Base-by-base conservation (phyloP, 1,140 invertebrate species). In the Lepidurus packardi region DNA sequence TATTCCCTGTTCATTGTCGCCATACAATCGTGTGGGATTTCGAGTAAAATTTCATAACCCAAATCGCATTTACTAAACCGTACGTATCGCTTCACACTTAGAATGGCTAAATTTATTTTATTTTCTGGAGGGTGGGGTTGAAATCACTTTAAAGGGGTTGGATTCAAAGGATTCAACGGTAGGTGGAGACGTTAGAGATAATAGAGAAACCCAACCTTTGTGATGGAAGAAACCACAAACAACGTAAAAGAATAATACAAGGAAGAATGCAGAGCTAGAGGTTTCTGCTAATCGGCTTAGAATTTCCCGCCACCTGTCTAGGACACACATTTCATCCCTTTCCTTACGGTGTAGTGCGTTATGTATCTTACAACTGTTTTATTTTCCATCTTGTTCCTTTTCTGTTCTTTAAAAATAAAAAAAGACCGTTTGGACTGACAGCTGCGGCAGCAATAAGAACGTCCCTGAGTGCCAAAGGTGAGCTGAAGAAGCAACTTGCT, bases 361-460 rank as follows among this genome's bases (percentile, higher is more conserved):
- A 13, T 21, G 21, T 65, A n/a, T 16, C 53, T 16, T 13, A 65
- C 16, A 65, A 65, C 7, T 16, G 8, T 65, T n/a, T 13, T n/a
- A 13, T 47, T 47, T 34, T 34, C 34, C 34, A 34, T 34, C 34
- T 3, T 34, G 3, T 4, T 34, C 4, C 34, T 34, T 34, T 34
- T 34, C 34, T 4, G 3, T 34, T 34, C 34, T 25, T 25, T 1
- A 25, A 34, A 34, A 34, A 34, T 34, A 34, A 34, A 34, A 34
- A 34, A 34, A 34, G 34, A 34, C 34, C 10, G 53, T 65, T 13
- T 13, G 16, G 53, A 65, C 53, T 65, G 53, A n/a, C 53, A 65
- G 53, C 53, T 65, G 53, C 53, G 16, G 53, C 53, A 65, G 53
- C 53, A 65, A 65, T 65, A 65, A 65, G 53, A 65, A n/a, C 53